Conservation (phyloP, 2,888 invertebrate genomes). For the Macropis europaea region DNA sequence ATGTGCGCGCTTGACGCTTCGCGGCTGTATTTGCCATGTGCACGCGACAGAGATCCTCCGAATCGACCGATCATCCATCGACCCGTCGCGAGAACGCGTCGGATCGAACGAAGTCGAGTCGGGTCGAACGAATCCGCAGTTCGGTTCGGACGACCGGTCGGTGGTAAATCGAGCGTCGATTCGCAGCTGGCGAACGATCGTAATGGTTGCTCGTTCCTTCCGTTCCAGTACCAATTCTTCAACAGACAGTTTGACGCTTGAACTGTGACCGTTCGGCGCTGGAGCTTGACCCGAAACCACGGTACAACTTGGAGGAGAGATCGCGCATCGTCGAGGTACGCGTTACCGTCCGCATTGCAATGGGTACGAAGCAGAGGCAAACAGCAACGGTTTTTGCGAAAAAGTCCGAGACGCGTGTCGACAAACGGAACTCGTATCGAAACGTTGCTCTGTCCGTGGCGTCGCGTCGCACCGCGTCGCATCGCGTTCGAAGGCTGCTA, state of each 20-base stretch:
- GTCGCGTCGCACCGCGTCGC: too few relatives aligned
- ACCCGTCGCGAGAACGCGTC: too few relatives aligned
- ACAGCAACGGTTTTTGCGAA: neutral
- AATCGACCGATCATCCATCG: neutral
- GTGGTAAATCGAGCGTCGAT: neutral
- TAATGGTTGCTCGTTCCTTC: constrained; percentile 34
- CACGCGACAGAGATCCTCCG: neutral
- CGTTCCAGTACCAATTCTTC: constrained; percentile 80
- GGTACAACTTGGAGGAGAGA: too few relatives aligned
- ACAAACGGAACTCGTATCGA: too few relatives aligned
- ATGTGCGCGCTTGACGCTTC: neutral
- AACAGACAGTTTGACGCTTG: constrained; percentile 57
- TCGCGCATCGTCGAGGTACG: neutral
- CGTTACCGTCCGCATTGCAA: neutral
- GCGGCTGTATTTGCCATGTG: neutral
- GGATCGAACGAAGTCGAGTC: too few relatives aligned
- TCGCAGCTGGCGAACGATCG: neutral
- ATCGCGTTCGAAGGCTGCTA: neutral
- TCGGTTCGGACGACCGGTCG: neutral
- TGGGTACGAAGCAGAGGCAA: neutral
- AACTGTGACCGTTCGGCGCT: neutral
- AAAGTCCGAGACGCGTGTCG: too few relatives aligned
- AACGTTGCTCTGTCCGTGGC: too few relatives aligned
- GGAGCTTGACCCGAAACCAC: neutral
- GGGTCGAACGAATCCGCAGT: too few relatives aligned